Percentiles rank a stretch among this genome's conserved stretches.
These are phyloP conservation scores for Bujurquina vittata DNA, from an alignment of 2,113 vertebrate genomes.

Conservation along the genomic window DNA sequence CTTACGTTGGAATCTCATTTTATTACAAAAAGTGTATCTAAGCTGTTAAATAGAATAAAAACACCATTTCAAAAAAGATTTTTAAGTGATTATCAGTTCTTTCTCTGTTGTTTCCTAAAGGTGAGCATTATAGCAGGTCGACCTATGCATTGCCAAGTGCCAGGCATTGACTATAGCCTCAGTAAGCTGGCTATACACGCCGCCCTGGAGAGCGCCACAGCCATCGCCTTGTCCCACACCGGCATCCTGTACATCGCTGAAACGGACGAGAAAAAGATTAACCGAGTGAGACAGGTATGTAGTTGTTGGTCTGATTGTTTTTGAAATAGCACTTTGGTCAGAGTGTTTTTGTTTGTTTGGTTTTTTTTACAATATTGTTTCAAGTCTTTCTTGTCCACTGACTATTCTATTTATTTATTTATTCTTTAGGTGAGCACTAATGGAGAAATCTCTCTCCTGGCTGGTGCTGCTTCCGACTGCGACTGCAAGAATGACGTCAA, in stretches of 20 bases:
- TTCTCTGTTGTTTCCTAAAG: conserved; percentile 75
- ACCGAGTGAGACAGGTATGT: conserved; percentile 85
- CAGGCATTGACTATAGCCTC: conserved; percentile 99
- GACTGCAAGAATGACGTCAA: conserved; percentile 99
- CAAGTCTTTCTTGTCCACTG: conserved; percentile 21
- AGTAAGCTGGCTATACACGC: conserved; percentile 98
- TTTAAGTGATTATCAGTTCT: background rate
- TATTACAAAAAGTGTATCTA: conserved; percentile 12
- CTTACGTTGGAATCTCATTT: conserved; percentile 4
- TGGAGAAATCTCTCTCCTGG: conserved; percentile 96
- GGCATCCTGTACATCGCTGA: conserved; percentile 97
- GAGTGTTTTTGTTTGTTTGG: background rate
- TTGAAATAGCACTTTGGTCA: conserved; percentile 14
- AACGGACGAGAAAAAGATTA: conserved; percentile 99
- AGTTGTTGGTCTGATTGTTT: background rate
- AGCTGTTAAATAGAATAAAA: background rate
- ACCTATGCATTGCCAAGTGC: conserved; percentile 98
- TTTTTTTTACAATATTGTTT: conserved; percentile 15
- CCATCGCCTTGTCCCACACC: conserved; percentile 95
- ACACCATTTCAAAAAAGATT: background rate
- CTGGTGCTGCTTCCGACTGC: conserved; percentile 94
- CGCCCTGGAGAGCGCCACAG: conserved; percentile 95
- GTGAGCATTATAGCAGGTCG: conserved; percentile 98
- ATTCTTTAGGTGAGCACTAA: conserved; percentile 89
- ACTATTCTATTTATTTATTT: conserved; percentile 30